Evolutionary conservation across 2,113 vertebrate species (phyloP).

Genomic region (Gorsachius goisagi): DNA sequence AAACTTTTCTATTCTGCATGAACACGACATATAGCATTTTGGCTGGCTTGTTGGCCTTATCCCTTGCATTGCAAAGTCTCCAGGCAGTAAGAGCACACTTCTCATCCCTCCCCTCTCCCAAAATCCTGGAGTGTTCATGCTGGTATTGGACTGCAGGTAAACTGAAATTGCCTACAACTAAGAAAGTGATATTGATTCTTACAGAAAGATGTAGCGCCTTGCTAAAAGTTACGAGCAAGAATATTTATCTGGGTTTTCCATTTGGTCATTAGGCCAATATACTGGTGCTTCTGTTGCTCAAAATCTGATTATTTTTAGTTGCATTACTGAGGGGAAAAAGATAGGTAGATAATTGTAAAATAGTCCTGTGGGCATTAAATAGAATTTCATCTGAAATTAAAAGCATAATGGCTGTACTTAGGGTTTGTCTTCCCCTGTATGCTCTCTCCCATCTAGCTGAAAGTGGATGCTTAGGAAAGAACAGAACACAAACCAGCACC

Average conservation of each 20-base stretch:
- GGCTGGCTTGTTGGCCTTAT: background rate
- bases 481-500: background rate
- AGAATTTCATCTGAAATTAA: background rate
- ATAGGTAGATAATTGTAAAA: background rate
- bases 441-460: background rate
- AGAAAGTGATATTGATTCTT: background rate
- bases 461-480: background rate
- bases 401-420: background rate
- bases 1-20: rapidly evolving
- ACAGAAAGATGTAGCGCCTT: background rate
- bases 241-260: background rate
- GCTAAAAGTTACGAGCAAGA: background rate
- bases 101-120: background rate
- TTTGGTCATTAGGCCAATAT: background rate
- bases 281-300: background rate
- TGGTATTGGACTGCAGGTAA: background rate
- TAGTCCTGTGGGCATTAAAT: background rate
- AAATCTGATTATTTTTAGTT: background rate
- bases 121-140: background rate
- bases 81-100: background rate
- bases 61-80: background rate
- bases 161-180: background rate
- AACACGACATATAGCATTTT: rapidly evolving
- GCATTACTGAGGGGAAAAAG: rapidly evolving
- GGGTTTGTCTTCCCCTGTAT: background rate